Percentiles rank a stretch among this genome's conserved stretches.
phyloP scores from a whole-genome alignment of 2,888 invertebrate genomes.

The Rhabditoides inermis region DNA sequence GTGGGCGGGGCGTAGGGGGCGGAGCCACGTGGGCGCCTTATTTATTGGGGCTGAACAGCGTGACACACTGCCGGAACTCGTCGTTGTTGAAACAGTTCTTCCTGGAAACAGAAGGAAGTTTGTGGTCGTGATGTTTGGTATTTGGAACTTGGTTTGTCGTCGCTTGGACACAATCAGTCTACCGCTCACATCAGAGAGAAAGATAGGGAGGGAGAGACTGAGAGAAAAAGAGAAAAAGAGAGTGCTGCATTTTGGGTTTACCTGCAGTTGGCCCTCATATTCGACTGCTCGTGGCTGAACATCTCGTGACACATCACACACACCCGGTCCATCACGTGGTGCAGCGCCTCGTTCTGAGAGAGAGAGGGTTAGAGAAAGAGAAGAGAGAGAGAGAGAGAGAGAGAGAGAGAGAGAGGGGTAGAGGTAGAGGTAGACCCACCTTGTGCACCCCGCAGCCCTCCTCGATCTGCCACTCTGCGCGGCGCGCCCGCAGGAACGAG shows the following conservation, averaged over 20 bases:
- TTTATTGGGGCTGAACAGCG: no score
- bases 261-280: conserved; percentile 24
- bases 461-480: not conserved
- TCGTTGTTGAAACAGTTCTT: conserved; percentile 16
- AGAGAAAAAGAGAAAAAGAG: conserved; percentile 1
- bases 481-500: not conserved
- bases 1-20: no score
- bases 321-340: conserved; percentile 27
- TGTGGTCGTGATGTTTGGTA: no score
- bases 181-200: no score
- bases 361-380: not conserved
- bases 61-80: conserved; percentile 20
- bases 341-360: conserved; percentile 16
- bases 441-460: not conserved
- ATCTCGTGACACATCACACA: conserved; percentile 32
- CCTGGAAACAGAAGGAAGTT: conserved; percentile 10
- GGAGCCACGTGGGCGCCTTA: no score
- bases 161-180: no score
- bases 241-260: not conserved
- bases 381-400: not conserved
- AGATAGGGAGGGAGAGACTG: no score
- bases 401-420: not conserved
- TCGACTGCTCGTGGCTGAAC: conserved; percentile 17
- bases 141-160: no score
- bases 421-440: not conserved